Base-by-base conservation (phyloP, 1,140 invertebrate genomes). In the Oreohelix idahoensis region DNA sequence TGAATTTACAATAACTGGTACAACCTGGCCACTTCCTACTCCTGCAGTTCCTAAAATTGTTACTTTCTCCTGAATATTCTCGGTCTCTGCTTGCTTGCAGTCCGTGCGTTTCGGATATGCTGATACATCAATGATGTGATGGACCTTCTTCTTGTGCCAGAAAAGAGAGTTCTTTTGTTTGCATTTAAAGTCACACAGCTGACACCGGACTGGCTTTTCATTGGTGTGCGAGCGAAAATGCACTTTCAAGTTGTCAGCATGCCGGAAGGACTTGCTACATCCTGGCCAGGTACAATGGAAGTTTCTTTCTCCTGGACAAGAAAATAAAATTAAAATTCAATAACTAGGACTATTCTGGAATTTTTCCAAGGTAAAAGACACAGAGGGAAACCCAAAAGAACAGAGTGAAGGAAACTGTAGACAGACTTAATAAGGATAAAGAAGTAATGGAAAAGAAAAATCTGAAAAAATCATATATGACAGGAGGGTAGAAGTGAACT, bases 181-280 rank as follows among this genome's bases (percentile, higher is more conserved):
- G 84, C 88, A 91, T 15, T 88, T 86, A 81, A 90, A 90, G 51
- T 86, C 84, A 84, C 90, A 90, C 35, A 87, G 94, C 81, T 96
- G 95, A 89, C 96, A 97, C 78, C 95, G 94, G 89, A 96, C 97
- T 0, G 97, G 96, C 51, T 96, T 95, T 91, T 97, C 96, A 82
- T 96, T 96, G 1, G 96, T 96, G 89, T 97, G 96, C 89, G 95
- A 95, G 42, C 96, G 94, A 51, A 95, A 92, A 91, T 97, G 96
- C 87, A 96, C 96, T 87, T 96, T 96, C 87, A 96, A 93, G 26
- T 91, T 91, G 83, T 91, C 90, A 66, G 89, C 81, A 84, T 91
- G 90, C 15, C 90, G 84, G 83, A 91, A 92, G 5, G 88, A 88
- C 83, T 90, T 90, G 23, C 88, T 86, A 86, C 91, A 92, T 23